These are phyloP conservation scores for Ciconia stormi DNA, from an alignment of 2,113 vertebrate genomes.

Conservation along the genomic window DNA sequence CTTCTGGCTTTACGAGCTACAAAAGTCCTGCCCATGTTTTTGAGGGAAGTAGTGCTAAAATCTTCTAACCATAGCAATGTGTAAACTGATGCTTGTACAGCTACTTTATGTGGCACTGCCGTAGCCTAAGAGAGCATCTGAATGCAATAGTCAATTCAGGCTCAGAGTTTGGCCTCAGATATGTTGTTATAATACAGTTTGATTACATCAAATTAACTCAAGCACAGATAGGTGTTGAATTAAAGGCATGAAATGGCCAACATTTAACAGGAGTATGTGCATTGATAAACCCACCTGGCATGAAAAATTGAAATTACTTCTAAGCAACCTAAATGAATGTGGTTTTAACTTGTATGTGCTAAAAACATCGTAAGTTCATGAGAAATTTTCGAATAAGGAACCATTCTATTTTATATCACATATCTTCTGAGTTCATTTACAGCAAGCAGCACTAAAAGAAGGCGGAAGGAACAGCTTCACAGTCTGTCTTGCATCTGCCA, in stretches of 20 bases:
- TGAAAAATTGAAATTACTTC: neutral
- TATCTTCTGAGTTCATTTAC: neutral
- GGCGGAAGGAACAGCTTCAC: neutral
- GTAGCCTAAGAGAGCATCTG: neutral
- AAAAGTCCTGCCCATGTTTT: neutral
- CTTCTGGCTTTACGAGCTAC: neutral
- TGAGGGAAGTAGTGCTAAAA: neutral
- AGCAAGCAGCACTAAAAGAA: neutral
- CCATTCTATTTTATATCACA: neutral
- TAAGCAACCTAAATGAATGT: neutral
- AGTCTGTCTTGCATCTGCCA: neutral
- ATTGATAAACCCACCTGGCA: neutral
- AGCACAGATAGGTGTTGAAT: neutral
- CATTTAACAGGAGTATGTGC: neutral
- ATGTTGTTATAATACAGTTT: neutral
- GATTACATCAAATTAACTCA: neutral
- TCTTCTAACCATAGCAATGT: neutral
- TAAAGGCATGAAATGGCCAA: neutral
- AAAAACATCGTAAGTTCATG: accelerated
- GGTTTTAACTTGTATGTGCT: neutral
- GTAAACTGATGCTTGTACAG: neutral
- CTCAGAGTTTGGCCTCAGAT: neutral
- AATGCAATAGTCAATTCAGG: neutral
- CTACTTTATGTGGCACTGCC: neutral
- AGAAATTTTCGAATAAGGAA: neutral